phyloP scores from a whole-genome alignment of 2,113 vertebrate species.

The Lontra canadensis region DNA sequence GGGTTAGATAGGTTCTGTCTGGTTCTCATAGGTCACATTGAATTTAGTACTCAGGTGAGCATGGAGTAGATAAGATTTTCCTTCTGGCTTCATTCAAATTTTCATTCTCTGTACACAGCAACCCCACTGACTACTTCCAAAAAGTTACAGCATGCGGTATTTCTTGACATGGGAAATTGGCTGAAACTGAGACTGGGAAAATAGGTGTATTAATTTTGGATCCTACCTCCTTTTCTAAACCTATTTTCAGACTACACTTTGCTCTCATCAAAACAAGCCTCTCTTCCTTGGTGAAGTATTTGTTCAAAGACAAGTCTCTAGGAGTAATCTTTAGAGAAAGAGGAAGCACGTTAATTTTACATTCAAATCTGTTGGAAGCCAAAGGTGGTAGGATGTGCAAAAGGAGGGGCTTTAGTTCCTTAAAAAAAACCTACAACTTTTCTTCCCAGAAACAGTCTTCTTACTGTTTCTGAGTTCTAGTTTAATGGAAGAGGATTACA shows the following conservation, averaged over 20 bases:
- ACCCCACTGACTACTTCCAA: neutral
- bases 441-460: neutral
- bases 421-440: neutral
- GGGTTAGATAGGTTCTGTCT: neutral
- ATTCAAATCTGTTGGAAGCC: conserved; percentile 32
- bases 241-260: neutral
- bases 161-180: neutral
- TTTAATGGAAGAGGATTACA: neutral
- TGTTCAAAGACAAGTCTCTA: conserved; percentile 15
- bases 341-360: conserved; percentile 55
- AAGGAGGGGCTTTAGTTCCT: neutral
- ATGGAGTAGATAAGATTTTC: neutral
- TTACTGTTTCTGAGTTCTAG: conserved; percentile 9
- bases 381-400: conserved; percentile 25
- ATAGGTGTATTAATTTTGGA: neutral
- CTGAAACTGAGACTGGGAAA: neutral
- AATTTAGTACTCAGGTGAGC: neutral
- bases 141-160: neutral
- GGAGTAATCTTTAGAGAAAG: conserved; percentile 40
- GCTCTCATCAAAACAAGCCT: conserved; percentile 26
- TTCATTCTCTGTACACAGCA: neutral
- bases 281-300: conserved; percentile 27
- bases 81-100: neutral
- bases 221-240: neutral
- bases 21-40: neutral